Evolutionary conservation across 2,113 vertebrate genomes (phyloP).

Genomic region (Gila orcuttii): DNA sequence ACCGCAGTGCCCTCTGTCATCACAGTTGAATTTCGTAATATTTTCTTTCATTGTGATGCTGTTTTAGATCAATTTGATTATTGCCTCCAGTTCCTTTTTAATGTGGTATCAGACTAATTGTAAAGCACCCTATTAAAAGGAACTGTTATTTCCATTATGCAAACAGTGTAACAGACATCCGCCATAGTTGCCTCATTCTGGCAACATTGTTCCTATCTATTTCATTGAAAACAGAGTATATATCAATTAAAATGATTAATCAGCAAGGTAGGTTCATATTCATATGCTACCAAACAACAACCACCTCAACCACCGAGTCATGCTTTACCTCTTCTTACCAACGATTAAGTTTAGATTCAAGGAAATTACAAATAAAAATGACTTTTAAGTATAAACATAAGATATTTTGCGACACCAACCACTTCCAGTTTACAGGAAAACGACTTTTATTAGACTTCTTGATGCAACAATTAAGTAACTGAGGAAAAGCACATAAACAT

Average conservation of each 20-base stretch:
- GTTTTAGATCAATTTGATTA: background rate
- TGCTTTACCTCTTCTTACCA: background rate
- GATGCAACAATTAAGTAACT: background rate
- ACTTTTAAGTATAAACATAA: too few species aligned
- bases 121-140: background rate
- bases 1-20: background rate
- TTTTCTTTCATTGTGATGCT: background rate
- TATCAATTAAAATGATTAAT: background rate
- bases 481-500: background rate
- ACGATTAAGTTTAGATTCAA: background rate
- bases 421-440: background rate
- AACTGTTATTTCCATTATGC: conserved; percentile 22
- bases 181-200: background rate
- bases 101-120: background rate
- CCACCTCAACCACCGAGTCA: background rate
- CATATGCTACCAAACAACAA: too few species aligned
- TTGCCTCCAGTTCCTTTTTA: background rate
- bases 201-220: background rate
- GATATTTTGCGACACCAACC: background rate
- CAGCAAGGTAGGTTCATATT: background rate
- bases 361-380: too few species aligned
- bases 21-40: background rate
- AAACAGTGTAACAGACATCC: background rate
- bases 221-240: background rate
- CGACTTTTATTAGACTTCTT: background rate